These are phyloP conservation scores for Mesitornis unicolor DNA, from an alignment of 2,113 vertebrate genomes.

Conservation along the genomic window DNA sequence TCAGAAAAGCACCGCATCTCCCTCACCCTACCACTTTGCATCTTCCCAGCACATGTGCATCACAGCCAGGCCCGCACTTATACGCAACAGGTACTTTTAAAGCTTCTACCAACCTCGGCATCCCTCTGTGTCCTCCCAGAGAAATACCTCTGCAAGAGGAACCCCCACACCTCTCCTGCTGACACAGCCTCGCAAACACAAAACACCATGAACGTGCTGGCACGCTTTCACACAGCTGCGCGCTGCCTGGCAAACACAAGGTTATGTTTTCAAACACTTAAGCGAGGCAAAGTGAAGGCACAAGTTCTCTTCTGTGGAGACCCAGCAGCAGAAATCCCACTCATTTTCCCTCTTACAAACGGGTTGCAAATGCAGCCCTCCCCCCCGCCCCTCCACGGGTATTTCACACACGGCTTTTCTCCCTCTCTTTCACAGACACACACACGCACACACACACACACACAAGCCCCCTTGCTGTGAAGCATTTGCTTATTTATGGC, in stretches of 20 bases:
- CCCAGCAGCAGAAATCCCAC: not conserved
- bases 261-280: conserved; percentile 12
- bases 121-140: not conserved
- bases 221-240: not conserved
- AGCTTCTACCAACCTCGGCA: not conserved
- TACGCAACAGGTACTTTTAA: not conserved
- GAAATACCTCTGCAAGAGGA: not conserved
- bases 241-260: not conserved
- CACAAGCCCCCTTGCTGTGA: conserved; percentile 39
- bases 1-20: not conserved
- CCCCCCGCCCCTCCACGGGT: not conserved
- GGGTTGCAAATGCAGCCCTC: not conserved
- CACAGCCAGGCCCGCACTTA: not conserved
- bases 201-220: not conserved
- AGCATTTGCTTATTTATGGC: conserved; percentile 69
- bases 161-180: not conserved
- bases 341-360: not conserved
- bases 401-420: not conserved
- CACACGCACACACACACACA: not conserved
- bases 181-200: not conserved
- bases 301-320: not conserved
- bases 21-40: not conserved
- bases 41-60: not conserved
- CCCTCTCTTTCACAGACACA: not conserved
- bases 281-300: not conserved